A percentile compares a stretch with the other conserved stretches of the same genome.
Evolutionary conservation across 2,888 invertebrate genomes (phyloP).

Genomic region (Rotaria socialis): DNA sequence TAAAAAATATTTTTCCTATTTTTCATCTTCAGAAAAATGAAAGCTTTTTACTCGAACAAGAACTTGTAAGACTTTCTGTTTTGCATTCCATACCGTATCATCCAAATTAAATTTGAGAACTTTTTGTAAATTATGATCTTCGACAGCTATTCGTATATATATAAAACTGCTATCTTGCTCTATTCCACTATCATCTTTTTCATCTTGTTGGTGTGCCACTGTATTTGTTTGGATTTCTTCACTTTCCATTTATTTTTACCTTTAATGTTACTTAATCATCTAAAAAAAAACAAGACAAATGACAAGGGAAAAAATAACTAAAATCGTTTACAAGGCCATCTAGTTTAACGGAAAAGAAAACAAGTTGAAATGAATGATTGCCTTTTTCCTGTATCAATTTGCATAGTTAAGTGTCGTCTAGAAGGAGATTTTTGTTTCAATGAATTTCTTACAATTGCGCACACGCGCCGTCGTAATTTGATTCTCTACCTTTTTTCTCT

Average conservation of each 20-base stretch:
- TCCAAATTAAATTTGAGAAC: conserved; percentile 45
- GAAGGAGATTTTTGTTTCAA: neutral
- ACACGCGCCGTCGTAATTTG: neutral
- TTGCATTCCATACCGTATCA: conserved; percentile 38
- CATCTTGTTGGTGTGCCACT: conserved; percentile 15
- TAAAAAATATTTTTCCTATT: no score
- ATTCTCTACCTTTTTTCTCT: neutral
- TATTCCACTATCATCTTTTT: conserved; percentile 36
- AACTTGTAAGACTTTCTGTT: conserved; percentile 40
- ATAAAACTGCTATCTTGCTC: conserved; percentile 35
- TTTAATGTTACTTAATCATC: neutral
- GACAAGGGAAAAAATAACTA: no score
- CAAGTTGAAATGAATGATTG: no score
- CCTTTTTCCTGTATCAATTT: neutral
- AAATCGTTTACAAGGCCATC: no score
- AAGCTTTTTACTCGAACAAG: neutral
- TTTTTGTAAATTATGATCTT: conserved; percentile 39
- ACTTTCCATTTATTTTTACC: neutral
- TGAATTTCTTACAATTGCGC: neutral
- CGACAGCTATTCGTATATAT: conserved; percentile 14
- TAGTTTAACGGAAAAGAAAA: no score
- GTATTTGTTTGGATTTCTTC: neutral
- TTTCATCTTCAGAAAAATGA: neutral
- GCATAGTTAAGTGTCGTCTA: neutral
- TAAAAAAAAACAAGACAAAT: neutral